Evolutionary conservation across 2,888 invertebrate species (phyloP).

Genomic region (Eubasilissa splendida): DNA sequence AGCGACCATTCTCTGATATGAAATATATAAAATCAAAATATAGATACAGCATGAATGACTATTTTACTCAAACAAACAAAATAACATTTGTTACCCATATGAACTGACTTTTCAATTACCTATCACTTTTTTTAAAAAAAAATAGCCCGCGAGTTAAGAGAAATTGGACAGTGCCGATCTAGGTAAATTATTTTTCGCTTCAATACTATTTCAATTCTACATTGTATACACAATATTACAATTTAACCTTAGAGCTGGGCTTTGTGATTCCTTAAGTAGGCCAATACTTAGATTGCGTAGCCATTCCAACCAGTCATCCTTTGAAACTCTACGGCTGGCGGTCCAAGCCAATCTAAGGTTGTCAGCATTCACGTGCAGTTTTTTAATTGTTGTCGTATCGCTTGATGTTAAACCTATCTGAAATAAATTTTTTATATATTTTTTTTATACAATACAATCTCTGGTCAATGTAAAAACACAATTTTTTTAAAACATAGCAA

Average conservation of each 20-base stretch:
- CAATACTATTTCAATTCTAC: conserved; percentile 58
- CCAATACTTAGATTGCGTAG: conserved; percentile 92
- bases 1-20: too few species aligned
- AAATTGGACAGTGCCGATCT: background rate
- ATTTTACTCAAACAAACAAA: too few species aligned
- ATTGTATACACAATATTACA: too few species aligned
- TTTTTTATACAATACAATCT: too few species aligned
- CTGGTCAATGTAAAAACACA: too few species aligned
- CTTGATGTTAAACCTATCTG: conserved; percentile 69
- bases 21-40: too few species aligned
- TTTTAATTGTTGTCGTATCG: conserved; percentile 83
- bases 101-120: too few species aligned
- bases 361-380: conserved; percentile 86
- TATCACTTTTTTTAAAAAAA: too few species aligned
- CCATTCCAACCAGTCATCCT: conserved; percentile 99
- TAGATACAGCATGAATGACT: too few species aligned
- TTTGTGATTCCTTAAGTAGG: conserved; percentile 94
- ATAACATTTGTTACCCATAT: too few species aligned
- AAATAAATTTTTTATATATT: background rate
- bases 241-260: conserved; percentile 83
- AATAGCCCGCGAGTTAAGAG: too few species aligned
- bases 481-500: too few species aligned
- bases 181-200: background rate
- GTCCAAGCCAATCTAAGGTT: conserved; percentile 93
- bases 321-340: conserved; percentile 92